phyloP scores from a whole-genome alignment of 1,140 invertebrate genomes.

The Dendroctonus ponderosae region DNA sequence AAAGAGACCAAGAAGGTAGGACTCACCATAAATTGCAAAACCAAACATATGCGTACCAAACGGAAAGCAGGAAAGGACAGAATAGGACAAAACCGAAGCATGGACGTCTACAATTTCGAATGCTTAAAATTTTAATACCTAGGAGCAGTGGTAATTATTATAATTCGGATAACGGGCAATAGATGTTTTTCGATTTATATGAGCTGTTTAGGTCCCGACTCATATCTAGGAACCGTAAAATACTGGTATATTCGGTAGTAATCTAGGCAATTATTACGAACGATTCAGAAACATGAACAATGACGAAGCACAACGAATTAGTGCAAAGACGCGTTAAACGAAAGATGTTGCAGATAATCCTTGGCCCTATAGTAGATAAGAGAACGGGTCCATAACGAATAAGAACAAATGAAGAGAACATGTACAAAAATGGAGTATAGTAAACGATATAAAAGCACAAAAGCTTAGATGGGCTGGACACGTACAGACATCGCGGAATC shows the following conservation, averaged over 20 bases:
- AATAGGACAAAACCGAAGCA: slow-evolving; percentile 5
- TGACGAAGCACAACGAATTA: too few species aligned
- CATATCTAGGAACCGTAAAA: too few species aligned
- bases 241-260: too few species aligned
- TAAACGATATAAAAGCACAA: not conserved
- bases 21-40: not conserved
- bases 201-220: too few species aligned
- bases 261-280: too few species aligned
- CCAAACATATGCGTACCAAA: not conserved
- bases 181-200: slow-evolving; percentile 8
- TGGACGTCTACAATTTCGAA: slow-evolving; percentile 3
- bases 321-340: too few species aligned
- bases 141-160: not conserved
- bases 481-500: slow-evolving; percentile 13
- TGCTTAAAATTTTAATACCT: slow-evolving; percentile 1
- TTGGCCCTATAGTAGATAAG: too few species aligned
- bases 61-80: slow-evolving; percentile 9
- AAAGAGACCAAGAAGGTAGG: slow-evolving; percentile 2
- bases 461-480: slow-evolving; percentile 15
- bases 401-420: too few species aligned
- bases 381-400: too few species aligned
- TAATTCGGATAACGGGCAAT: not conserved
- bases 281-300: too few species aligned
- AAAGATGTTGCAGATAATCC: too few species aligned
- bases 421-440: not conserved